Base-by-base conservation (phyloP, 1,140 invertebrate genomes). In the Gerris buenoi region DNA sequence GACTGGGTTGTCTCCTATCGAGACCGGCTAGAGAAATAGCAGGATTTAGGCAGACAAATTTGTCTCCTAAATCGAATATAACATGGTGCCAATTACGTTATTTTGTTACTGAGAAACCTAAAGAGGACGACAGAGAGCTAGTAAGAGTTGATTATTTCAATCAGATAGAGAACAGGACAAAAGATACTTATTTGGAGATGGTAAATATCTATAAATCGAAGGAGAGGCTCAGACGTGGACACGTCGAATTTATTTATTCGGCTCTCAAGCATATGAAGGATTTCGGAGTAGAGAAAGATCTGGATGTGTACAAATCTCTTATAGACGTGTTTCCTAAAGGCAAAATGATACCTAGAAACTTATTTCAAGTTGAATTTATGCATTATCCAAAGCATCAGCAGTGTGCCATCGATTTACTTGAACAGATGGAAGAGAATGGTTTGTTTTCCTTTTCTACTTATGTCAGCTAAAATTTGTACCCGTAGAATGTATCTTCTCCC, bases 331-430 rank as follows among this genome's bases (percentile, higher is more conserved):
- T 99, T 76, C 96, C 97, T 0, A 94, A 97, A 78, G 93, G 88
- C 59, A 88, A 86, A 76, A 89, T 94, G 76, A 83, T 97, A 66
- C 85, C 95, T 0, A 80, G 75, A 28, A 95, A 89, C 77, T 76
- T 86, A 23, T 85, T 89, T 73, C 91, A 95, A 81, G 82, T 86
- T 0, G 90, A 95, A 75, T 90, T 95, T 71, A 85, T 88, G 82
- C 91, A 97, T 77, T 97, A 90, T 80, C 91, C 94, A 0, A 90
- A 91, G 78, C 95, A 99, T 72, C 97, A 99, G 74, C 84, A 92
- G 65, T 93, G 91, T 78, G 88, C 86, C 25, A 84, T 96, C 10
- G 88, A 92, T 74, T 71, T 98, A 58, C 77, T 98, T 14, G 84
- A 88, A 71, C 84, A 93, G 80, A 97, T 98, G 91, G 93, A 97